A percentile compares a stretch with the other conserved stretches of the same genome.
phyloP scores from a whole-genome alignment of 1,140 invertebrate genomes.

The Palaemon carinicauda region DNA sequence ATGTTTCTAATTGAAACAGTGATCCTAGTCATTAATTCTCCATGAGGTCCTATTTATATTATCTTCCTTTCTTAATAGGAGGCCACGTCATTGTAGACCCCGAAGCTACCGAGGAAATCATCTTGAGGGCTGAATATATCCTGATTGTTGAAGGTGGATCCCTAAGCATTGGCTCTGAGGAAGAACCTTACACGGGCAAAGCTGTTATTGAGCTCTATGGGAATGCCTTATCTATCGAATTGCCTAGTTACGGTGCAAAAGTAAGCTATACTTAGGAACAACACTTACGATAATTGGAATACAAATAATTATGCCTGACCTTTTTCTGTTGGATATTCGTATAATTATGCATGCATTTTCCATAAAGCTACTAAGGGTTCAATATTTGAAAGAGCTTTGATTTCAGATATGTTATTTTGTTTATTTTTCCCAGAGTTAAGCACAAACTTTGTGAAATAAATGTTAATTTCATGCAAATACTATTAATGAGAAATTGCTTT shows the following conservation, averaged over 20 bases:
- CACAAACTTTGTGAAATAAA: no score
- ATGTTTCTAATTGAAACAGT: neutral
- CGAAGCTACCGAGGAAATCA: neutral
- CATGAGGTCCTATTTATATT: neutral
- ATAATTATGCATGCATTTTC: no score
- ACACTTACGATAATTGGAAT: neutral
- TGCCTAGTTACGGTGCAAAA: conserved; percentile 34
- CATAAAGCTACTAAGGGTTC: no score
- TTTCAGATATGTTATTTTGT: no score
- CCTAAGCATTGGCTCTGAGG: conserved; percentile 25
- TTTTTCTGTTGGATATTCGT: no score
- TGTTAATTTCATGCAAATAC: no score
- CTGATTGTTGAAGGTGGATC: conserved; percentile 11
- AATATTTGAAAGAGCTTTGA: no score
- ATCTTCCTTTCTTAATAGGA: neutral
- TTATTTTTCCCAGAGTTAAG: no score
- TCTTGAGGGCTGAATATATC: conserved; percentile 27
- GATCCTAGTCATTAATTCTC: neutral
- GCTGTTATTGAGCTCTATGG: conserved; percentile 28
- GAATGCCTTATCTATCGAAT: conserved; percentile 4
- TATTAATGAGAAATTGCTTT: no score
- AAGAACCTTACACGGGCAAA: neutral
- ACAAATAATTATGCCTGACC: no score
- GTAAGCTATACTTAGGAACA: neutral
- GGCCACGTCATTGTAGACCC: conserved; percentile 23